Percentiles rank a stretch among this genome's conserved stretches.
Evolutionary conservation across 1,140 invertebrate species (phyloP).

Genomic region (Atopsyche davidsoni): DNA sequence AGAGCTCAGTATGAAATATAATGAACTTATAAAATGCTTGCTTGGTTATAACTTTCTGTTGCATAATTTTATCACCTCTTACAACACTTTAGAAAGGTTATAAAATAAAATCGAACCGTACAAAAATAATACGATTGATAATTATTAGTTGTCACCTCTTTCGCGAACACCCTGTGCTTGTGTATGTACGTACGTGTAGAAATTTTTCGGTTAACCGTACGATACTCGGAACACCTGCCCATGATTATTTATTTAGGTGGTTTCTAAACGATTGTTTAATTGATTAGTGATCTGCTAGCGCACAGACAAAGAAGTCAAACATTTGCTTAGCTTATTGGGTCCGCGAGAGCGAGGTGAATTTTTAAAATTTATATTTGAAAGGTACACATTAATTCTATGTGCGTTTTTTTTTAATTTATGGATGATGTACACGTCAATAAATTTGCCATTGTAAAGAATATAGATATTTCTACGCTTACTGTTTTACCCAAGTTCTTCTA

Average conservation of each 20-base stretch:
- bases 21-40: no score
- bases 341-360: no score
- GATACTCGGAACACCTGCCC: constrained; percentile 8
- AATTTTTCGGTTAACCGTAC: constrained; percentile 12
- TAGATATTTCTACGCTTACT: no score
- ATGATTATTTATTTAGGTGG: constrained; percentile 12
- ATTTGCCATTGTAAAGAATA: no score
- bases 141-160: background rate
- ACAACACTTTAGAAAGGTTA: background rate
- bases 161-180: background rate
- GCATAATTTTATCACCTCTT: constrained; percentile 1
- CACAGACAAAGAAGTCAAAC: constrained; percentile 11
- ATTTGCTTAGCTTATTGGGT: no score
- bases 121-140: background rate
- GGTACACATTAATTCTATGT: no score
- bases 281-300: constrained; percentile 2
- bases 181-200: background rate
- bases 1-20: no score
- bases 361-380: no score
- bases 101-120: background rate
- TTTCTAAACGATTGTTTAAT: constrained; percentile 13
- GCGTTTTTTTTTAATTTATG: no score
- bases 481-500: no score
- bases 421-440: no score
- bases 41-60: background rate